Evolutionary conservation across 1,140 invertebrate genomes (phyloP), one percentile per base, ranked within the genome.

Genomic region (Caenorhabditis tropicalis): DNA sequence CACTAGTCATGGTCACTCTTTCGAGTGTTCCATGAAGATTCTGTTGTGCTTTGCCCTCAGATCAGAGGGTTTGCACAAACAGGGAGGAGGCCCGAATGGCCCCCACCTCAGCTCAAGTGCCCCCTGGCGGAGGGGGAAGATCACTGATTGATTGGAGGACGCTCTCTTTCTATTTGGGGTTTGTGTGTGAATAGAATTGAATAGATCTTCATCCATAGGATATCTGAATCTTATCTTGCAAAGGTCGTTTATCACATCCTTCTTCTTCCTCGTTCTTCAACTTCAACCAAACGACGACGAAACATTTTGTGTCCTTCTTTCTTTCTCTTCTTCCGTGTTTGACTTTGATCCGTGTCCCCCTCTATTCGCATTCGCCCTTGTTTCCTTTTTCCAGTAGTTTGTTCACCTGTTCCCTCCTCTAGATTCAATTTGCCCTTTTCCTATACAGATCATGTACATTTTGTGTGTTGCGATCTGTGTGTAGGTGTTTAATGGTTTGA

Each of bases 21-120:
- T 43, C 43, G 65, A 74, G 65, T 74, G 65, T 74, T 74, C 65
- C 65, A 74, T 43, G 65, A 74, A 74, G 36, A 43, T 74, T 43
- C n/a, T 43, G 65, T 74, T 74, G 65, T 74, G 65, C 36, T 74
- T 74, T 74, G 36, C 29, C 65, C 65, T 15, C 33, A 36, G 21
- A 24, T 15, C 51, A 53, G 9, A 21, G n/a, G 58, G 58, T 65
- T 43, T 74, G 65, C 65, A 74, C 65, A 74, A 74, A 43, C 33
- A 74, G 29, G 65, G 36, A 6, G 21, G 12, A 39, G 65, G 36
- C 33, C 36, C 65, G 65, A 74, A 74, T 70, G 33, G 60, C 29
- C 24, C n/a, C n/a, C 39, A 6, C 58, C 24, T 36, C 36, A 6
- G n/a, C 65, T 74, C 65, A 74, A 74, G 65, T 74, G 36, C 29